Percentiles rank a stretch among this genome's conserved stretches.
Conservation (phyloP, 92 coral and sea anemone species). For the Zoanthus sociatus region DNA sequence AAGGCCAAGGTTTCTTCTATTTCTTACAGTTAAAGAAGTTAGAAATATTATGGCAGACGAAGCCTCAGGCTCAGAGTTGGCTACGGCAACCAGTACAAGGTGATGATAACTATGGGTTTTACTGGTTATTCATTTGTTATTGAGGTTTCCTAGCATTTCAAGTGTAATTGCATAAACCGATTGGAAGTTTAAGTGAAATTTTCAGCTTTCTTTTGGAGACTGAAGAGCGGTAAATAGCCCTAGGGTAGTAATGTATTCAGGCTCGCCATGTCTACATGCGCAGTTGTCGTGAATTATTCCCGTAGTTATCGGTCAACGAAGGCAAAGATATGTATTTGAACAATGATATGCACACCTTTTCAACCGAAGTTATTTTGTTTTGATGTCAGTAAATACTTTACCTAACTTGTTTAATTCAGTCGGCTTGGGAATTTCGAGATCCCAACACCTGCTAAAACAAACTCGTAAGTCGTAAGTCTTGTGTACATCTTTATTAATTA, state of each 20-base stretch:
- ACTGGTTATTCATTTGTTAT: constrained; percentile 6
- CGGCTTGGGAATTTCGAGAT: constrained; percentile 18
- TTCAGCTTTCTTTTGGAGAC: constrained; percentile 48
- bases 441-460: background rate
- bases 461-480: background rate
- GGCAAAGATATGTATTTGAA: constrained; percentile 16
- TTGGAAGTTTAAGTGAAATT: constrained; percentile 21
- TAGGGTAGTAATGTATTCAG: background rate
- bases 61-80: background rate
- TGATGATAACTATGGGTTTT: constrained; percentile 4
- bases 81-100: constrained; percentile 25
- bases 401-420: constrained; percentile 16
- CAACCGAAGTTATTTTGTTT: constrained; percentile 31
- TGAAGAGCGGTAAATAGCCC: constrained; percentile 17
- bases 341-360: constrained; percentile 5
- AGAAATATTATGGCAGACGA: background rate
- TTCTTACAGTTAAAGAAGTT: background rate
- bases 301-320: background rate
- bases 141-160: background rate
- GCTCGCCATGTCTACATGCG: background rate
- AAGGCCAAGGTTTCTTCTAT: background rate
- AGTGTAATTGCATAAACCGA: background rate
- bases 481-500: constrained; percentile 16
- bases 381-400: constrained; percentile 17
- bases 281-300: background rate